phyloP scores from a whole-genome alignment of 1,140 invertebrate species.

The Micrasema longulum region DNA sequence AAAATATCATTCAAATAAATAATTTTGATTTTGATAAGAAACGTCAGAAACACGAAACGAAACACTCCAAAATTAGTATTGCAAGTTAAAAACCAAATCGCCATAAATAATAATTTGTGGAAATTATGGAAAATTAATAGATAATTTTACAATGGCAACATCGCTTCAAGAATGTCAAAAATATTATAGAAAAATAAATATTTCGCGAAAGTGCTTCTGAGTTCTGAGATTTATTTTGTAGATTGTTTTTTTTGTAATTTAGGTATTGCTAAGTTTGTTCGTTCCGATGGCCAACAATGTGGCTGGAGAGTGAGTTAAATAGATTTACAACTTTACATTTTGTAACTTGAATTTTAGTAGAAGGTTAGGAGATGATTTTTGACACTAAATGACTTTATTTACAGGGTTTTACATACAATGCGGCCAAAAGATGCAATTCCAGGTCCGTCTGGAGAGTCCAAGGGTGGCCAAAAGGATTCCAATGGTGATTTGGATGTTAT shows the following conservation, averaged over 20 bases:
- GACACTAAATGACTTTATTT: not conserved
- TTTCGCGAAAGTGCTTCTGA: constrained; percentile 1
- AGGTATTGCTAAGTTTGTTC: not conserved
- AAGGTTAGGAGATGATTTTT: constrained; percentile 10
- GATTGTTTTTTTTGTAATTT: constrained; percentile 18
- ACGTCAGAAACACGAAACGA: constrained; percentile 44
- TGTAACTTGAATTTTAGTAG: not conserved
- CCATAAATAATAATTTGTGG: constrained; percentile 2
- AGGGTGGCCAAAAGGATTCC: constrained; percentile 1
- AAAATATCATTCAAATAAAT: constrained; percentile 17
- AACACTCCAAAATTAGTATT: constrained; percentile 27
- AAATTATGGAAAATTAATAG: not conserved
- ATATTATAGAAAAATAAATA: not conserved
- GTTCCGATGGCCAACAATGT: constrained; percentile 19
- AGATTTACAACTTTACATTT: not conserved
- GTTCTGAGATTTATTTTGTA: constrained; percentile 23
- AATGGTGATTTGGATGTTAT: not conserved
- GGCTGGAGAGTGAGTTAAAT: constrained; percentile 22
- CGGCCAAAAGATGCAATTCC: constrained; percentile 15
- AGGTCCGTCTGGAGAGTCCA: constrained; percentile 14
- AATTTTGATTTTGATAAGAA: constrained; percentile 44
- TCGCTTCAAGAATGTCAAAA: constrained; percentile 2
- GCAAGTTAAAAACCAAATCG: constrained; percentile 1
- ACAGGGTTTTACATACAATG: constrained; percentile 8
- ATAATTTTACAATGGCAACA: too few relatives aligned